phyloP scores from a whole-genome alignment of 2,888 invertebrate species.

The Limnephilus lunatus region DNA sequence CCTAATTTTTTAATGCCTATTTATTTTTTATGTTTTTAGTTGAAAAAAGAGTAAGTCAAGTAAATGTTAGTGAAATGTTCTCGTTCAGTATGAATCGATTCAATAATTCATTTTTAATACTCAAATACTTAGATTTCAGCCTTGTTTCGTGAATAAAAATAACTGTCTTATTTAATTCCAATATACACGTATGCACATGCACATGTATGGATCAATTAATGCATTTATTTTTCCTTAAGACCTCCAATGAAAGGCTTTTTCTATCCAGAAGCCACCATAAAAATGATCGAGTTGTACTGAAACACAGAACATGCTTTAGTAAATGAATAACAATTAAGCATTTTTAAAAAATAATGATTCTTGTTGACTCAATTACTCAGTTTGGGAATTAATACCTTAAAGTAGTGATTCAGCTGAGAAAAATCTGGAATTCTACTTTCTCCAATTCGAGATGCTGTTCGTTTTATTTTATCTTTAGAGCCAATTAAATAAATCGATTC shows the following conservation, averaged over 20 bases:
- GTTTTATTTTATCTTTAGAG: slow-evolving; percentile 24
- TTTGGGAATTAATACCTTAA: background rate
- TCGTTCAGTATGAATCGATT: too few relatives aligned
- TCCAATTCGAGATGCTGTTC: slow-evolving; percentile 30
- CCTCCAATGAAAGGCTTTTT: background rate
- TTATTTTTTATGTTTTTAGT: too few relatives aligned
- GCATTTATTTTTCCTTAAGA: background rate
- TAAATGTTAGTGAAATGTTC: too few relatives aligned
- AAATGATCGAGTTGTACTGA: background rate
- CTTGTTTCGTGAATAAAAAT: too few relatives aligned
- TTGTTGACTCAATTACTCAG: slow-evolving; percentile 49
- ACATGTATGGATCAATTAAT: background rate
- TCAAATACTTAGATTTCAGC: too few relatives aligned
- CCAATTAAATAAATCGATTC: slow-evolving; percentile 32
- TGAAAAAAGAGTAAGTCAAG: too few relatives aligned
- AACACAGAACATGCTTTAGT: background rate
- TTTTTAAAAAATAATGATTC: background rate
- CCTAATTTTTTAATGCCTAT: too few relatives aligned
- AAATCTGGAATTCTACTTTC: slow-evolving; percentile 40
- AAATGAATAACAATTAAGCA: background rate
- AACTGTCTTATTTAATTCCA: too few relatives aligned
- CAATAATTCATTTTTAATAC: too few relatives aligned
- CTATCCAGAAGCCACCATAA: background rate
- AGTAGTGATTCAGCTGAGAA: slow-evolving; percentile 21
- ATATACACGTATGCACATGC: too few relatives aligned